Percentiles rank a stretch among this genome's conserved stretches.
These are phyloP conservation scores for Mythimna pallens DNA, from an alignment of 2,888 invertebrate species.

Conservation along the genomic window DNA sequence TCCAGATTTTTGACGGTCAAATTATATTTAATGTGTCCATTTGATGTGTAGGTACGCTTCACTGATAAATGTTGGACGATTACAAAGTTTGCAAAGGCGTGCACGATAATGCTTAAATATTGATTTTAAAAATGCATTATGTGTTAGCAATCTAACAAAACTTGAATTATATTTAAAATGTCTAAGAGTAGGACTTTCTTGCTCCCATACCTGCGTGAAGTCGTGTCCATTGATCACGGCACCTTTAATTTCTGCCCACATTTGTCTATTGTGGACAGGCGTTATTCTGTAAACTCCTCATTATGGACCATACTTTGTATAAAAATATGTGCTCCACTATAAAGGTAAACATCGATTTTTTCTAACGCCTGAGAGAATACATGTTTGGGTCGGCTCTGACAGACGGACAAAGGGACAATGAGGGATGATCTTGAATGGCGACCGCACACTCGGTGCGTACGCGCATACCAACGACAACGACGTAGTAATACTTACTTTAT, in stretches of 20 bases:
- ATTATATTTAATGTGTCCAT: slow-evolving; percentile 79
- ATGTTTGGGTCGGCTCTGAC: slow-evolving; percentile 88
- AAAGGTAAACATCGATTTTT: slow-evolving; percentile 90
- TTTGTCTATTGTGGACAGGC: slow-evolving; percentile 86
- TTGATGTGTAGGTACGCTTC: slow-evolving; percentile 48
- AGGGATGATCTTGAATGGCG: slow-evolving; percentile 85
- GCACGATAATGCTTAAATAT: slow-evolving; percentile 32
- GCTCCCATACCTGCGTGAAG: slow-evolving; percentile 63
- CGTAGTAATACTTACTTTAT: slow-evolving; percentile 61
- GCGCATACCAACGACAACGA: slow-evolving; percentile 63
- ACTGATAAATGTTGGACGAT: slow-evolving; percentile 39
- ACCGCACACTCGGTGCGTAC: slow-evolving; percentile 87
- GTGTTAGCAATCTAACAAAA: neutral
- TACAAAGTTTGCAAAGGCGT: slow-evolving; percentile 34
- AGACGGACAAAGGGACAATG: slow-evolving; percentile 86
- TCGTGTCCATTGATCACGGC: slow-evolving; percentile 82
- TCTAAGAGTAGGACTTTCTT: slow-evolving; percentile 67
- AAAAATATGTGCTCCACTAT: slow-evolving; percentile 89
- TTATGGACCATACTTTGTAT: slow-evolving; percentile 89
- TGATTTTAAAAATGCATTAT: slow-evolving; percentile 27
- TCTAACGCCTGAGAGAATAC: slow-evolving; percentile 84
- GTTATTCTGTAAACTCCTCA: slow-evolving; percentile 90
- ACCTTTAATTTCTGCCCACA: slow-evolving; percentile 86
- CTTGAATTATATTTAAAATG: neutral
- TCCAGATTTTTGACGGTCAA: slow-evolving; percentile 86